Percentiles rank a stretch among this genome's conserved stretches.
Evolutionary conservation across 2,113 vertebrate genomes (phyloP).

Genomic region (Hyperopisus bebe): DNA sequence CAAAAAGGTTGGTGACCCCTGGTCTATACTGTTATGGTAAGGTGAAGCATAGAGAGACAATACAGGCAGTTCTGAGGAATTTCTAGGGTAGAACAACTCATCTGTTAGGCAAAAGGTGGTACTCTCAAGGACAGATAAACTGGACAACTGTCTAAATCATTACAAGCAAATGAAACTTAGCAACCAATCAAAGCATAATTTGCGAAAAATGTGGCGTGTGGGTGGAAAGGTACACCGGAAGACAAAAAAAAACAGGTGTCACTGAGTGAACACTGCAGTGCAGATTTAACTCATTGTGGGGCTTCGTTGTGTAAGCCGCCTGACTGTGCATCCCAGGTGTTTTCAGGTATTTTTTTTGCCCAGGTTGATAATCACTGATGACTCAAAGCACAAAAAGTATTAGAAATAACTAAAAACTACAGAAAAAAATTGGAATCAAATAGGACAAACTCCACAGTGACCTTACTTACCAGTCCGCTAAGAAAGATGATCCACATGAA

Average conservation of each 20-base stretch:
- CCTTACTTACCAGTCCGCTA: slow-evolving; percentile 85
- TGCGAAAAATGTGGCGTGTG: background rate
- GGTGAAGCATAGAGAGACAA: background rate
- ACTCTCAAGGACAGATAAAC: background rate
- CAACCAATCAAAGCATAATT: background rate
- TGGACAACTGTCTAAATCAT: background rate
- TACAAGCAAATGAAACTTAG: background rate
- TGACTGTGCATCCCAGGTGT: too few species aligned
- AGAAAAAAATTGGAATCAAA: background rate
- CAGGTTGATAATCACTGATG: background rate
- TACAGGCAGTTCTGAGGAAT: background rate
- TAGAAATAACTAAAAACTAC: background rate
- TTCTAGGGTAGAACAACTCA: background rate
- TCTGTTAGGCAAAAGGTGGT: background rate
- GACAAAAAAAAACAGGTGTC: background rate
- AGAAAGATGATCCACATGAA: slow-evolving; percentile 91
- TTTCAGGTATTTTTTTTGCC: background rate
- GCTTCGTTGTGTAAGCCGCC: background rate
- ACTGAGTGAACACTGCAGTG: background rate
- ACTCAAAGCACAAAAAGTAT: background rate
- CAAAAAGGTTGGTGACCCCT: too few species aligned
- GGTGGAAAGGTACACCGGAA: background rate
- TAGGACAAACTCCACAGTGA: background rate
- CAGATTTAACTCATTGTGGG: background rate
- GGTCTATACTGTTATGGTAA: background rate